Percentiles rank a stretch among this genome's conserved stretches.
Conservation (phyloP, 1,140 invertebrate species). For the Metopolophium dirhodum region DNA sequence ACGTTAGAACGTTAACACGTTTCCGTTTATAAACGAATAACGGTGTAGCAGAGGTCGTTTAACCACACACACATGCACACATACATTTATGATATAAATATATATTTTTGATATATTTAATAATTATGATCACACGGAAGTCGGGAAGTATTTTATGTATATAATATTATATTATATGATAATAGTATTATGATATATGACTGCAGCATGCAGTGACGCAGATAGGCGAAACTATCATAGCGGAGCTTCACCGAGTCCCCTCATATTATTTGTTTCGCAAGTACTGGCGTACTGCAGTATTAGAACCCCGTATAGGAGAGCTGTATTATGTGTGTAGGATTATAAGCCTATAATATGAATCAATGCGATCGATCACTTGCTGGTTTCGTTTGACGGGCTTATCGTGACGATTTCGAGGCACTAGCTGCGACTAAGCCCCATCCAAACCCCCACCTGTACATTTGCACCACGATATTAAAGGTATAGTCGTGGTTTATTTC, state of each 20-base stretch:
- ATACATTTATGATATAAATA: background rate
- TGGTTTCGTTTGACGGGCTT: background rate
- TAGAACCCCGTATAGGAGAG: background rate
- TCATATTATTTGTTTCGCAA: background rate
- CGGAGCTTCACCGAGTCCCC: too few relatives aligned
- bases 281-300: too few relatives aligned
- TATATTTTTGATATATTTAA: conserved; percentile 5
- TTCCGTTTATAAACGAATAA: conserved; percentile 23
- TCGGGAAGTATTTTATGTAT: background rate
- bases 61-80: background rate
- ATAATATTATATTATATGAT: background rate
- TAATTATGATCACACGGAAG: background rate
- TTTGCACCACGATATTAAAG: background rate
- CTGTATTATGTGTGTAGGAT: background rate
- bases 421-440: too few relatives aligned
- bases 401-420: background rate
- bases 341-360: background rate
- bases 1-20: conserved; percentile 16
- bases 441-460: background rate
- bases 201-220: too few relatives aligned
- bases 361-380: background rate
- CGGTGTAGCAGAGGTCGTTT: conserved; percentile 12
- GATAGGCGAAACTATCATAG: background rate
- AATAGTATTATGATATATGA: background rate
- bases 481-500: too few relatives aligned